Percentiles rank a stretch among this genome's conserved stretches.
phyloP scores from a whole-genome alignment of 2,113 vertebrate species.

The Eptesicus fuscus region DNA sequence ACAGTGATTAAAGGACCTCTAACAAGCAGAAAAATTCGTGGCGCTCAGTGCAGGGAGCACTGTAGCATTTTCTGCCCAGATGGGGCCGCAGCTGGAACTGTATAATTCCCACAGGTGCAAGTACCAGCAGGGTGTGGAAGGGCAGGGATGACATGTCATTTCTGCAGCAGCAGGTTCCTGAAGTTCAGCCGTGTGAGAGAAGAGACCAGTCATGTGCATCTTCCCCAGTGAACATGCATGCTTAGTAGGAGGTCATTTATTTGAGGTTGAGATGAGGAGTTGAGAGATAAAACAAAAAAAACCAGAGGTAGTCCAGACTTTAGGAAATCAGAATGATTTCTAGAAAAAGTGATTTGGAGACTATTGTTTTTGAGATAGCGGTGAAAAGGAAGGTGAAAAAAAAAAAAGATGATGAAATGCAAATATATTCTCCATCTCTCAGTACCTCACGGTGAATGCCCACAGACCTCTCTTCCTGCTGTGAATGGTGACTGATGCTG shows the following conservation, averaged over 20 bases:
- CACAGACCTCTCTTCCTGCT: neutral
- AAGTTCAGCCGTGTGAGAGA: neutral
- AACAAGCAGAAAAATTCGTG: neutral
- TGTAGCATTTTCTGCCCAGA: neutral
- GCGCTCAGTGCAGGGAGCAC: neutral
- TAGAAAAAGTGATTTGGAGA: neutral
- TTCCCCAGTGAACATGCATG: neutral
- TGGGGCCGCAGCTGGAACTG: neutral
- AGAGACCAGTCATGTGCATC: neutral
- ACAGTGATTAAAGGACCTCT: neutral
- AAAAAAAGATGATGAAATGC: neutral
- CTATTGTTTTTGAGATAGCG: neutral
- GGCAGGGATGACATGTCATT: neutral
- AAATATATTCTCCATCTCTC: neutral
- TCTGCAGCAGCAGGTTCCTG: neutral
- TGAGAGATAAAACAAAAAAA: neutral
- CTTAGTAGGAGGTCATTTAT: neutral
- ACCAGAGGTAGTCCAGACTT: neutral
- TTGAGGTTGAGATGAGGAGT: neutral
- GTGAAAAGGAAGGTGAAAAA: neutral
- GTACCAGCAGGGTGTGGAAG: neutral
- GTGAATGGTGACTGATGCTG: neutral
- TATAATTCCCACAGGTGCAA: neutral
- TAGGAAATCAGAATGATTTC: neutral
- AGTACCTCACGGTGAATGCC: neutral